Evolutionary conservation across 1,140 invertebrate species (phyloP).

Genomic region (Pinna nobilis): DNA sequence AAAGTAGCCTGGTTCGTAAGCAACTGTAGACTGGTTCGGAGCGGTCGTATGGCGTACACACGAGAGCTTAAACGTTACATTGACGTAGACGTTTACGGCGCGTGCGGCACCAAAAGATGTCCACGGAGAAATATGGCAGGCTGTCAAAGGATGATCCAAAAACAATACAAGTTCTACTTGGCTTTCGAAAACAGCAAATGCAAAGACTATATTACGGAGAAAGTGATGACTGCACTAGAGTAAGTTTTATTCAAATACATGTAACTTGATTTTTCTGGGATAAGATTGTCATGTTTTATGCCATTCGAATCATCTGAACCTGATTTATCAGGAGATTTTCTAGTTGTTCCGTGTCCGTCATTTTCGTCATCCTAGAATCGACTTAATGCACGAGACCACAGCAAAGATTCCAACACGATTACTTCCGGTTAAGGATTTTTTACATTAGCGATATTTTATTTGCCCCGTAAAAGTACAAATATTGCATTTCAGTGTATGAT

Average conservation of each 20-base stretch:
- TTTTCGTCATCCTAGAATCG: no score
- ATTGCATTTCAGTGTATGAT: no score
- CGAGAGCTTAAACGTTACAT: slow-evolving; percentile 78
- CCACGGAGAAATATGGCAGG: slow-evolving; percentile 82
- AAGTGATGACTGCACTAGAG: slow-evolving; percentile 62
- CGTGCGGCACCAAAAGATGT: slow-evolving; percentile 74
- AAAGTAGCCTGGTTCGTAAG: slow-evolving; percentile 74
- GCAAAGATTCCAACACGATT: no score
- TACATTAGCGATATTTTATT: no score
- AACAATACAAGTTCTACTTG: slow-evolving; percentile 93
- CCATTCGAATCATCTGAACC: not conserved
- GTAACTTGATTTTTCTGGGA: no score
- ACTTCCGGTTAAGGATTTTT: no score
- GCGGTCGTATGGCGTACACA: slow-evolving; percentile 77
- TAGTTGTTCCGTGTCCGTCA: no score
- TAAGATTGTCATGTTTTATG: not conserved
- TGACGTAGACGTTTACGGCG: slow-evolving; percentile 82
- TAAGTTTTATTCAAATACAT: slow-evolving; percentile 42
- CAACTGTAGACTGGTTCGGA: slow-evolving; percentile 78
- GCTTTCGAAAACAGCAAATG: slow-evolving; percentile 73
- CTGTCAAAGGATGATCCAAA: slow-evolving; percentile 92
- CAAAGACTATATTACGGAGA: slow-evolving; percentile 72
- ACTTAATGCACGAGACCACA: no score
- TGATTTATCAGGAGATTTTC: no score
- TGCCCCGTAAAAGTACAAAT: no score